phyloP scores from a whole-genome alignment of 2,113 vertebrate species.

The Boleophthalmus pectinirostris region DNA sequence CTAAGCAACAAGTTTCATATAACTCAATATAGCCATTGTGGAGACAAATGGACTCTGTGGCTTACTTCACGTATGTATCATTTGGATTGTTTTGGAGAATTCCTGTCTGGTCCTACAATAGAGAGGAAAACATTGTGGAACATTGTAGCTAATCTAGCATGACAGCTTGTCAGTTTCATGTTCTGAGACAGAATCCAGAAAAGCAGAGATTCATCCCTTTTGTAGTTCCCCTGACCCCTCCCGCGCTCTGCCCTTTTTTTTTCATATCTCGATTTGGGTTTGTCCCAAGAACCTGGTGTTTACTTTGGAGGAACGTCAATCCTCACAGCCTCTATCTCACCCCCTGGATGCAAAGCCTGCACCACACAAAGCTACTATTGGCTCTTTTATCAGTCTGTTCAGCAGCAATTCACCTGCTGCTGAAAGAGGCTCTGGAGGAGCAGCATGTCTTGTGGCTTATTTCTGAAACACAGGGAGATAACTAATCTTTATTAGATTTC shows the following conservation, averaged over 20 bases:
- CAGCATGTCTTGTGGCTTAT: conserved; percentile 57
- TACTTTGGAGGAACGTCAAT: conserved; percentile 65
- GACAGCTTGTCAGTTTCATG: conserved; percentile 69
- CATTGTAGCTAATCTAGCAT: conserved; percentile 61
- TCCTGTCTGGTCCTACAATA: conserved; percentile 47
- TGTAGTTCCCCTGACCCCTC: conserved; percentile 31
- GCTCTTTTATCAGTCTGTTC: conserved; percentile 43
- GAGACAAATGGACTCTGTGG: conserved; percentile 46
- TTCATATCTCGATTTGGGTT: conserved; percentile 46
- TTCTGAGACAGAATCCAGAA: conserved; percentile 66
- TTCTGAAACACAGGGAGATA: conserved; percentile 55
- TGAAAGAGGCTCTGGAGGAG: conserved; percentile 50
- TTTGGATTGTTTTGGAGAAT: conserved; percentile 50
- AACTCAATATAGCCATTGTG: conserved; percentile 37
- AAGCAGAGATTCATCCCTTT: conserved; percentile 63
- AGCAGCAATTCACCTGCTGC: conserved; percentile 59
- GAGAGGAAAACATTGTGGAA: conserved; percentile 66
- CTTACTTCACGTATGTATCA: conserved; percentile 23
- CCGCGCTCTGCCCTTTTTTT: conserved; percentile 10
- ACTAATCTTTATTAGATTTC: conserved; percentile 64
- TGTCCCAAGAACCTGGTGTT: conserved; percentile 59
- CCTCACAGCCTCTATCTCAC: conserved; percentile 37
- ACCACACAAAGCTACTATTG: conserved; percentile 45
- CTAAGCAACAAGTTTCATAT: conserved; percentile 33
- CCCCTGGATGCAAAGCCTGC: conserved; percentile 37